These are phyloP conservation scores for Acridotheres tristis DNA, from an alignment of 2,797 vertebrate genomes.

Conservation along the genomic window DNA sequence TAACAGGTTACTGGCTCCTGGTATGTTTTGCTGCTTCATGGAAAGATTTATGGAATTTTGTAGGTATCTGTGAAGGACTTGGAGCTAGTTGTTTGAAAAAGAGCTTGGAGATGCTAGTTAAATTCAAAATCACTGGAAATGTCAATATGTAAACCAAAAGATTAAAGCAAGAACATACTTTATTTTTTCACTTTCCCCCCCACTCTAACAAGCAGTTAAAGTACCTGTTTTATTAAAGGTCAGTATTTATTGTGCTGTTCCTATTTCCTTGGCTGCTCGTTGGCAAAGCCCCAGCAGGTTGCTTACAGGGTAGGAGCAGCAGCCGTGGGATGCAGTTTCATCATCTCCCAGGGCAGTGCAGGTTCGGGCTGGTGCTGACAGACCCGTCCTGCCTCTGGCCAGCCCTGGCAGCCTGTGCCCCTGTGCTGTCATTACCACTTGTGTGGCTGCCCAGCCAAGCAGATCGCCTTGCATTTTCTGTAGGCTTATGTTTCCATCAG, in stretches of 20 bases:
- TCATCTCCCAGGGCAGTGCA: background rate
- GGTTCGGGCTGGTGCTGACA: background rate
- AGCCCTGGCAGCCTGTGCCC: background rate
- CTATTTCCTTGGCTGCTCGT: background rate
- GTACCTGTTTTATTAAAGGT: background rate
- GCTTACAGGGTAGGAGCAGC: background rate
- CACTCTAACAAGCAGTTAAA: background rate
- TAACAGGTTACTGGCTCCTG: background rate
- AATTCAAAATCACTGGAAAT: background rate
- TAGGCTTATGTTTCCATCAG: background rate
- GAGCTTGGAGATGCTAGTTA: background rate
- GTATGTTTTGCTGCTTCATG: background rate
- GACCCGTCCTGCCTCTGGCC: background rate
- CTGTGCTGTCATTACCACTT: background rate
- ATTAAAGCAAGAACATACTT: background rate
- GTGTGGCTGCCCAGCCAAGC: slow-evolving; percentile 19
- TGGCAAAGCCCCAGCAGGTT: background rate
- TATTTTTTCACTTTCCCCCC: background rate
- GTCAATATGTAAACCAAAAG: background rate
- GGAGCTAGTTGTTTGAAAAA: background rate
- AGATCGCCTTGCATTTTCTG: background rate
- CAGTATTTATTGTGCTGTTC: background rate
- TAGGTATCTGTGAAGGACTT: background rate
- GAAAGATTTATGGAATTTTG: background rate
- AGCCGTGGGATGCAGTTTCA: background rate